phyloP scores from a whole-genome alignment of 2,888 invertebrate genomes.

The Minunthozetes semirufus region DNA sequence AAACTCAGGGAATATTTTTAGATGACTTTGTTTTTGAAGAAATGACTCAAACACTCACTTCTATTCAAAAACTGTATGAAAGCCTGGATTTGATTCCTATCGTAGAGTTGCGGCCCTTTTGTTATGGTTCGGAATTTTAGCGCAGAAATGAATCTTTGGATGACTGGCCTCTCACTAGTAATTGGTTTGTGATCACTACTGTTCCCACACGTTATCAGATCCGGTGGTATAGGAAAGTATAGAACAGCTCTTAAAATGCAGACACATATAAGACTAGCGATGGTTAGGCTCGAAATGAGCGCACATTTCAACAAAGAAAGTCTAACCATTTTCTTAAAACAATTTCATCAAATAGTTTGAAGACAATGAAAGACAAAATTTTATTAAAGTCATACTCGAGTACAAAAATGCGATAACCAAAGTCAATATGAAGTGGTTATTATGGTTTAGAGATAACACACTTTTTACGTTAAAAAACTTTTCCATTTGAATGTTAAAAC shows the following conservation, averaged over 20 bases:
- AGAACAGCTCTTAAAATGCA: background rate
- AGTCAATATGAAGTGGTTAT: background rate
- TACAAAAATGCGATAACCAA: background rate
- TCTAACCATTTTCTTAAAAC: background rate
- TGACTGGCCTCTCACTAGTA: constrained; percentile 19
- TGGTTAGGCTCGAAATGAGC: background rate
- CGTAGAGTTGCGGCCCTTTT: constrained; percentile 43
- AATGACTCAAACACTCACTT: constrained; percentile 40
- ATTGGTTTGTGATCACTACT: constrained; percentile 25
- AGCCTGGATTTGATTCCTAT: constrained; percentile 43
- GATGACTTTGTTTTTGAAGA: no score
- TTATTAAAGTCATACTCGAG: no score
- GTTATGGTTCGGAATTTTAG: constrained; percentile 45
- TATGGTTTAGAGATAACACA: constrained; percentile 2
- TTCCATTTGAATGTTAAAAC: no score
- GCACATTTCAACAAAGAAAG: background rate
- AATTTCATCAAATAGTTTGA: background rate
- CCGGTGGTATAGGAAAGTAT: constrained; percentile 5
- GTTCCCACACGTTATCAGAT: background rate
- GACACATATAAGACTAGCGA: background rate
- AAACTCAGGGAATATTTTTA: background rate
- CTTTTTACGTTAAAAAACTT: background rate
- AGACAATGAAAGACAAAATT: no score
- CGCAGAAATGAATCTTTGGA: constrained; percentile 43
- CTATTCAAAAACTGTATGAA: constrained; percentile 43